A percentile compares a stretch with the other conserved stretches of the same genome.
Conservation (phyloP, 2,113 vertebrate species). For the Gopherus flavomarginatus region DNA sequence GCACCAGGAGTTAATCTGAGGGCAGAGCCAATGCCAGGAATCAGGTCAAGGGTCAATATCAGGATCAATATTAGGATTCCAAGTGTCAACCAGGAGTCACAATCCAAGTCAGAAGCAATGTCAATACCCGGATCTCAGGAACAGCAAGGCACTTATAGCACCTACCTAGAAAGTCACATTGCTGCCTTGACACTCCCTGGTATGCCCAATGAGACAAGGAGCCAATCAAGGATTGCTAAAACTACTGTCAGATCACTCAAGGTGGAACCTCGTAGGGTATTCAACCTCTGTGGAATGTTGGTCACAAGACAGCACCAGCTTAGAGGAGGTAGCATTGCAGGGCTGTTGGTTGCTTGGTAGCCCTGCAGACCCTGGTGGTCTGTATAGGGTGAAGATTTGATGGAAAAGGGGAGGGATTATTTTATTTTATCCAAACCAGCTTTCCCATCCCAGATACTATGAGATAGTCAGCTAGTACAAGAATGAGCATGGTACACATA, state of each 20-base stretch:
- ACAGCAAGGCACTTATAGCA: not conserved
- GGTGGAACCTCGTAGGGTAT: not conserved
- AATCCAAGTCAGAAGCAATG: not conserved
- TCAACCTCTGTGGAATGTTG: not conserved
- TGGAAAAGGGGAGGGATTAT: not conserved
- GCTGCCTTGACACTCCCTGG: no score
- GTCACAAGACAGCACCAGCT: not conserved
- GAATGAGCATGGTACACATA: not conserved
- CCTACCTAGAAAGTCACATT: not conserved
- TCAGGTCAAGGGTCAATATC: not conserved
- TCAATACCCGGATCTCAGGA: not conserved
- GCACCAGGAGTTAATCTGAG: not conserved
- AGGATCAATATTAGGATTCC: not conserved
- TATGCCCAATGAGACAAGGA: no score
- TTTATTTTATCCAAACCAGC: not conserved
- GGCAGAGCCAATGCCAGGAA: not conserved
- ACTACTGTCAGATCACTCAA: not conserved
- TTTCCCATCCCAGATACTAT: not conserved
- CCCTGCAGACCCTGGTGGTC: no score
- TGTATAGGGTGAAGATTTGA: not conserved
- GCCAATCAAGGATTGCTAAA: not conserved
- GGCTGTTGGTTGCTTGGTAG: no score
- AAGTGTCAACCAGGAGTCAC: not conserved
- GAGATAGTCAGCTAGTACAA: not conserved
- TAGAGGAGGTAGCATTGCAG: not conserved